phyloP scores from a whole-genome alignment of 2,797 vertebrate genomes.

The Typhlichthys subterraneus region DNA sequence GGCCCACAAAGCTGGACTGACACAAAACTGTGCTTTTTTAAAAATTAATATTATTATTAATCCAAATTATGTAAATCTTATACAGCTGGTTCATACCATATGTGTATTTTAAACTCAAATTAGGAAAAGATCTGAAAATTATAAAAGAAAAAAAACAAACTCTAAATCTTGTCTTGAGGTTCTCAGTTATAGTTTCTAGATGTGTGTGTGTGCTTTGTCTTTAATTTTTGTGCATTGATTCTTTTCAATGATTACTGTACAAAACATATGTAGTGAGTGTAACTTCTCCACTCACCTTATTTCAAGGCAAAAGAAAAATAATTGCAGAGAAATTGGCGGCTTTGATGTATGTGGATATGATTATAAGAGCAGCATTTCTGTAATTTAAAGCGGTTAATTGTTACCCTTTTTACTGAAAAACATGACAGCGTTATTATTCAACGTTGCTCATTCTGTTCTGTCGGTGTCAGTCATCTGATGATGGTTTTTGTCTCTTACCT shows the following conservation, averaged over 20 bases:
- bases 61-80: conserved; percentile 65
- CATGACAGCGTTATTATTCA: conserved; percentile 24
- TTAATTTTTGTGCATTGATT: conserved; percentile 71
- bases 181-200: conserved; percentile 62
- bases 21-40: conserved; percentile 65
- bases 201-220: conserved; percentile 72
- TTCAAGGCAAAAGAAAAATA: conserved; percentile 53
- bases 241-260: conserved; percentile 67
- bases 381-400: conserved; percentile 41
- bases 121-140: conserved; percentile 16
- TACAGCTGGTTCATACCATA: conserved; percentile 52
- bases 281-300: conserved; percentile 59
- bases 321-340: conserved; percentile 50
- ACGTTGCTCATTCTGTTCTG: conserved; percentile 40
- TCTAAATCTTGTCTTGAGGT: conserved; percentile 52
- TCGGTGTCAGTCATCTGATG: conserved; percentile 45
- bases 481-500: conserved; percentile 40
- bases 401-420: conserved; percentile 47
- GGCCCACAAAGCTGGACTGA: conserved; percentile 64
- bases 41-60: conserved; percentile 27
- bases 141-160: conserved; percentile 32
- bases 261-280: conserved; percentile 52
- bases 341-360: conserved; percentile 62
- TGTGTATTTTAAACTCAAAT: conserved; percentile 68
- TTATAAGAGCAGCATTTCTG: conserved; percentile 54